These are phyloP conservation scores for Drosophila kepulauana DNA, from an alignment of 1,140 invertebrate genomes.

Conservation along the genomic window DNA sequence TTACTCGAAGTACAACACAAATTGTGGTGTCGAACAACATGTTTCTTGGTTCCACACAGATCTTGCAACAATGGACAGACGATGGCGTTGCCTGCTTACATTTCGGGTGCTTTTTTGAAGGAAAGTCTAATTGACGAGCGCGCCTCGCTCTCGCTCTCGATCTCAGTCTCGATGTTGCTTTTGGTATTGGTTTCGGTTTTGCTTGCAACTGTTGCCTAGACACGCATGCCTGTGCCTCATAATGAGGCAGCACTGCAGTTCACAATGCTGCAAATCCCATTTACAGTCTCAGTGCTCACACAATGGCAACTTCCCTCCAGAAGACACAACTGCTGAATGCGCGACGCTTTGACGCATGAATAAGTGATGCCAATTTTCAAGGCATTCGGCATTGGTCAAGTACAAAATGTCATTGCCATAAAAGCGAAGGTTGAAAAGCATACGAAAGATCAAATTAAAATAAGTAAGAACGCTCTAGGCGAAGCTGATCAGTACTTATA, in stretches of 20 bases:
- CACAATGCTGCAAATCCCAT: slow-evolving; percentile 7
- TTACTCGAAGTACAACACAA: slow-evolving; percentile 80
- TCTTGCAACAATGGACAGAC: slow-evolving; percentile 21
- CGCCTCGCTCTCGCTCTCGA: slow-evolving; percentile 21
- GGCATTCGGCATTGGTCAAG: slow-evolving; percentile 49
- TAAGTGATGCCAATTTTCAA: slow-evolving; percentile 71
- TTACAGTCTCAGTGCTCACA: slow-evolving; percentile 11
- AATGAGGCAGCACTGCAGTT: slow-evolving; percentile 26
- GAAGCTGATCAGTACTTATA: neutral
- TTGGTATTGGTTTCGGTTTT: neutral
- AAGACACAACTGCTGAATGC: slow-evolving; percentile 11
- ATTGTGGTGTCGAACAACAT: slow-evolving; percentile 83
- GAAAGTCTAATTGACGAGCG: slow-evolving; percentile 75
- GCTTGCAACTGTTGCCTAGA: slow-evolving; percentile 52
- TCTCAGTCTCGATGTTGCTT: neutral
- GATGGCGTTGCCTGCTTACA: slow-evolving; percentile 28
- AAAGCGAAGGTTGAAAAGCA: slow-evolving; percentile 9
- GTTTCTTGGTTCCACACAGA: slow-evolving; percentile 48
- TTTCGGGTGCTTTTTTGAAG: slow-evolving; percentile 62
- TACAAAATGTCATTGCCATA: slow-evolving; percentile 27
- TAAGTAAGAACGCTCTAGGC: neutral
- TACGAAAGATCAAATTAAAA: neutral
- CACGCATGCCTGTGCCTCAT: slow-evolving; percentile 41
- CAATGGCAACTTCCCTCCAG: slow-evolving; percentile 39
- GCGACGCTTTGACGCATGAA: slow-evolving; percentile 61